Evolutionary conservation across 1,140 invertebrate genomes (phyloP), one percentile per base, ranked within the genome.

Genomic region (Pararge aegeria): DNA sequence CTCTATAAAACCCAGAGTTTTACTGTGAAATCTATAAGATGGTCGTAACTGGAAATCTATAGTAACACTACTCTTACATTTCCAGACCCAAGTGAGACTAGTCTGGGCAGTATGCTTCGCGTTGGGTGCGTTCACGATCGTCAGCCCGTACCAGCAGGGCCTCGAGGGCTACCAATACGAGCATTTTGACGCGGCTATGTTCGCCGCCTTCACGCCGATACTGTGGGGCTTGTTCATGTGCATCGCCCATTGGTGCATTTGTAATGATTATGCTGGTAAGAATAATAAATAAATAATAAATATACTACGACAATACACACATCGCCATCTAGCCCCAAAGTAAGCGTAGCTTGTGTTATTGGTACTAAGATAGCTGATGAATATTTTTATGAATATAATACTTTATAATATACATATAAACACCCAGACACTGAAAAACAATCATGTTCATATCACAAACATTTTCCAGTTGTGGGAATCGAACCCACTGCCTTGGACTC

Each of bases 161-260:
- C 89, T 91, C 4, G 91, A 92, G 7, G 87, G 92, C 49, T 95
- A 95, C 69, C 70, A 91, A 18, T 95, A 95, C 64, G 91, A 94
- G 61, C 91, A 91, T 12, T 82, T 83, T 1, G 91, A 94, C 56
- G 94, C 94, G 0, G 94, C 94, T 0, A 83, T 92, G 61, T 95
- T 95, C 70, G 92, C 94, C 10, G 94, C 94, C 10, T 92, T 95
- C 65, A 92, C 94, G n/a, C 94, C 94, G 0, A 93, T 95, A 19
- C 82, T 92, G 1, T 95, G 94, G 94, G 94, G 94, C 44, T 67
- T 92, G 0, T 90, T 93, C 48, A 93, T 95, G 73, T 88, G 91
- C 15, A 93, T 94, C 91, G 80, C 92, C 0, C 92, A 93, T 34
- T 92, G 94, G 88, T 81, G 81, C 1, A 79, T 83, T 18, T 78